phyloP scores from a whole-genome alignment of 2,888 invertebrate species.

The Abscondita cerata region DNA sequence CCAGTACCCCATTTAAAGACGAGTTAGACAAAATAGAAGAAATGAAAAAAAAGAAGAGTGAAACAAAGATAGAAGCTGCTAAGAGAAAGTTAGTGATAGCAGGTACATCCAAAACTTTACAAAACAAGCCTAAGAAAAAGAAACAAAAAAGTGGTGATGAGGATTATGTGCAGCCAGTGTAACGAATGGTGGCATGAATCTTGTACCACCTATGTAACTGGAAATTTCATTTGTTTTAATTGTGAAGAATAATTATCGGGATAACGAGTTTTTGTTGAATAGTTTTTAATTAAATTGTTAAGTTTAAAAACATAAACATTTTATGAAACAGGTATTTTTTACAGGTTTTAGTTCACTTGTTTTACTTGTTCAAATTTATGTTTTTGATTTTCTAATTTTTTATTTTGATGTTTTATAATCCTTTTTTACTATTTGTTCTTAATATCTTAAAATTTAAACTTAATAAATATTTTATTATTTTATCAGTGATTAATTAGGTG shows the following conservation, averaged over 20 bases:
- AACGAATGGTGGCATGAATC: slow-evolving; percentile 15
- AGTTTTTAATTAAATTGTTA: slow-evolving; percentile 1
- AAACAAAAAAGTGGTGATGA: neutral
- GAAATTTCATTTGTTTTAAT: slow-evolving; percentile 4
- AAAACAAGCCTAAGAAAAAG: slow-evolving; percentile 8
- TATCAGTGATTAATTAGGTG: too few species aligned
- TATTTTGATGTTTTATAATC: too few species aligned
- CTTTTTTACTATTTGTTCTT: too few species aligned
- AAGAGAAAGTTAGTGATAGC: slow-evolving; percentile 10
- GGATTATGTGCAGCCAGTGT: slow-evolving; percentile 9
- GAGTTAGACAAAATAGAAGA: neutral
- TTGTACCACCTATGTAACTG: slow-evolving; percentile 10
- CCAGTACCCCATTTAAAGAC: slow-evolving; percentile 2
- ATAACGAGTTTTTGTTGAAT: neutral
- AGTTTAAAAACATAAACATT: too few species aligned
- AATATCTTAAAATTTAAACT: too few species aligned
- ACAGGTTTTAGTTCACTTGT: too few species aligned
- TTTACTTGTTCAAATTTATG: too few species aligned
- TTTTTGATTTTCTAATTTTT: too few species aligned
- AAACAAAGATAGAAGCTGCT: neutral
- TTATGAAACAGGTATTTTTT: too few species aligned
- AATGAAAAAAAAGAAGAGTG: neutral
- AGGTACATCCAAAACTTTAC: neutral
- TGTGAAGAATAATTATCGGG: neutral
- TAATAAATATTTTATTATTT: too few species aligned